Conservation (phyloP, 2,113 vertebrate species). For the Megaleporinus macrocephalus region DNA sequence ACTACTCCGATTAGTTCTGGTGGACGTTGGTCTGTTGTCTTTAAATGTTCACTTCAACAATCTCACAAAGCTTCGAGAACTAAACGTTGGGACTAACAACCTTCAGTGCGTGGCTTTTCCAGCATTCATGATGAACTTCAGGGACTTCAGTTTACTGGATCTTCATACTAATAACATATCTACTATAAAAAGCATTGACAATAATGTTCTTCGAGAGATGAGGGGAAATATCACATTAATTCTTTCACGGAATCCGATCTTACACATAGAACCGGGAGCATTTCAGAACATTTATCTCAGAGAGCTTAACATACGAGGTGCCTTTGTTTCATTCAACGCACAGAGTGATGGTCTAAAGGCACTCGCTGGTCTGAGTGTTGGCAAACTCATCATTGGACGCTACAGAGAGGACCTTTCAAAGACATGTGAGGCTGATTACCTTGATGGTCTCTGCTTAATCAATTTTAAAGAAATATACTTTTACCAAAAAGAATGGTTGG, state of each 20-base stretch:
- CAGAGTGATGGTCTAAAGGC: constrained; percentile 69
- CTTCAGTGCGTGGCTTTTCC: constrained; percentile 38
- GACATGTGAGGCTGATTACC: neutral
- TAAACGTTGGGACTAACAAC: constrained; percentile 39
- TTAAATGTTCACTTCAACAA: constrained; percentile 31
- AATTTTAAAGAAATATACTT: constrained; percentile 69
- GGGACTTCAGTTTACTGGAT: constrained; percentile 36
- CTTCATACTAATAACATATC: constrained; percentile 50
- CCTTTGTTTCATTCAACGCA: constrained; percentile 63
- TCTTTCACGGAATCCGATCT: constrained; percentile 76
- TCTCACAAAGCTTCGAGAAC: constrained; percentile 43
- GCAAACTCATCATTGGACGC: constrained; percentile 71
- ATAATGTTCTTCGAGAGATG: constrained; percentile 53
- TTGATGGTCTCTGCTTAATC: constrained; percentile 73
- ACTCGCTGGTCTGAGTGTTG: constrained; percentile 71
- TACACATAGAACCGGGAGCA: constrained; percentile 68
- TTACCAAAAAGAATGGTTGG: fast-evolving
- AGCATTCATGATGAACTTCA: constrained; percentile 39
- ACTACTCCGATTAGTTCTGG: constrained; percentile 32
- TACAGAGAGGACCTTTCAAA: constrained; percentile 43
- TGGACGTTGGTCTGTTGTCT: constrained; percentile 28
- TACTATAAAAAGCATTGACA: constrained; percentile 13
- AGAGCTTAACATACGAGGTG: constrained; percentile 70
- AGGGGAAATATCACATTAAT: constrained; percentile 73
- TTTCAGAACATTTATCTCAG: constrained; percentile 68